Evolutionary conservation across 2,888 invertebrate genomes (phyloP), one percentile per base, ranked within the genome.

Genomic region (Lottia scabra): DNA sequence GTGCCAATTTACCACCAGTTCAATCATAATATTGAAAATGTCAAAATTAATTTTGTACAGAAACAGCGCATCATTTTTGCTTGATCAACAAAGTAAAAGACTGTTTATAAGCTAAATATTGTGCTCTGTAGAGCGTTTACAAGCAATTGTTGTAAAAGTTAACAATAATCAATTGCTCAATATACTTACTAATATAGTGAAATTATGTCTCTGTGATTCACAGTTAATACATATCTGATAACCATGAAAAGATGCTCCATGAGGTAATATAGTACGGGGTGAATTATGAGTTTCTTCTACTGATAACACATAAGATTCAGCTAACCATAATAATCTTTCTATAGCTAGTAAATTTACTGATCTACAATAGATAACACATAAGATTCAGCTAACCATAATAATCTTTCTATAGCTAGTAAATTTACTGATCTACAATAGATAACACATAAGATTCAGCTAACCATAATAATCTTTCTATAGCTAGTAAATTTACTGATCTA

Each of bases 231-330:
- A 84, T 70, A 91, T 81, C 63, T 90, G 90, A 72, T 87, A 84
- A 43, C 91, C 91, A 70, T 89, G 88, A 82, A 90, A 91, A 43
- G 90, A 89, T 48, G 90, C 89, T 2, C 90, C 91, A 76, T 91
- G 91, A n/a, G 91, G 90, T 6, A 88, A 85, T 71, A 90, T 89
- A 45, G 88, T 87, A 30, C 91, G 85, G 3, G 87, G 85, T n/a
- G 86, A 85, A 19, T 84, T 80, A 78, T 89, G 89, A 56, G 82
- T 80, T 73, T 90, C 90, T 81, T 91, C 91, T 56, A 91, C 90
- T 26, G 85, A 85, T 56, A 88, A 82, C 43, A 91, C 85, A 80
- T 91, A 91, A 67, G 87, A 83, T 80, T 90, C 90, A 10, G 90
- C 90, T 62, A 91, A 86, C 87, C 88, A 86, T 76, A 91, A 78